A percentile compares a stretch with the other conserved stretches of the same genome.
phyloP scores from a whole-genome alignment of 2,888 invertebrate genomes.

The Torymus auratus region DNA sequence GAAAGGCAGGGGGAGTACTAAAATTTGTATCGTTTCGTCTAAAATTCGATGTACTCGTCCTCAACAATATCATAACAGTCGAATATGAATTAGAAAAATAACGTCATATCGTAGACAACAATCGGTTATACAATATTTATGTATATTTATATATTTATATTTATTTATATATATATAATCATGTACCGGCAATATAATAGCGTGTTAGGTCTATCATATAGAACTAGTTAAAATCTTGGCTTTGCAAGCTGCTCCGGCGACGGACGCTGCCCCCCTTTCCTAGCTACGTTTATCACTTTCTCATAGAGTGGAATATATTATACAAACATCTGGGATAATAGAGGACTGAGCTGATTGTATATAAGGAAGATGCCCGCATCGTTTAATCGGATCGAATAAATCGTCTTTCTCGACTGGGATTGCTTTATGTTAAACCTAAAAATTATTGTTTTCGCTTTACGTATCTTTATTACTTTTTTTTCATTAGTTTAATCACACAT shows the following conservation, averaged over 20 bases:
- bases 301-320: conserved; percentile 46
- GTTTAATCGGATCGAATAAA: conserved; percentile 48
- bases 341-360: conserved; percentile 43
- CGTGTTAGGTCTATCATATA: conserved; percentile 43
- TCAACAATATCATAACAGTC: conserved; percentile 76
- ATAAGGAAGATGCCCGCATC: conserved; percentile 58
- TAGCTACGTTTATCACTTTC: conserved; percentile 55
- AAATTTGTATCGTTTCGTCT: conserved; percentile 62
- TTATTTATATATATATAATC: conserved; percentile 55
- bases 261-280: conserved; percentile 47
- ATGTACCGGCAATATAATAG: conserved; percentile 64
- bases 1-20: conserved; percentile 60
- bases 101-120: conserved; percentile 77
- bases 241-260: conserved; percentile 39
- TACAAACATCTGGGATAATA: conserved; percentile 50
- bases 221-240: conserved; percentile 56
- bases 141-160: conserved; percentile 53
- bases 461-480: conserved; percentile 42
- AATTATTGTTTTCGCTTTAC: conserved; percentile 58
- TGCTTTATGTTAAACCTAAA: conserved; percentile 55
- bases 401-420: conserved; percentile 32
- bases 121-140: conserved; percentile 72
- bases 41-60: conserved; percentile 74
- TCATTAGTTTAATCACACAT: conserved; percentile 26
- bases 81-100: conserved; percentile 77